These are phyloP conservation scores for Amniataba percoides DNA, from an alignment of 2,797 vertebrate genomes.

Conservation along the genomic window DNA sequence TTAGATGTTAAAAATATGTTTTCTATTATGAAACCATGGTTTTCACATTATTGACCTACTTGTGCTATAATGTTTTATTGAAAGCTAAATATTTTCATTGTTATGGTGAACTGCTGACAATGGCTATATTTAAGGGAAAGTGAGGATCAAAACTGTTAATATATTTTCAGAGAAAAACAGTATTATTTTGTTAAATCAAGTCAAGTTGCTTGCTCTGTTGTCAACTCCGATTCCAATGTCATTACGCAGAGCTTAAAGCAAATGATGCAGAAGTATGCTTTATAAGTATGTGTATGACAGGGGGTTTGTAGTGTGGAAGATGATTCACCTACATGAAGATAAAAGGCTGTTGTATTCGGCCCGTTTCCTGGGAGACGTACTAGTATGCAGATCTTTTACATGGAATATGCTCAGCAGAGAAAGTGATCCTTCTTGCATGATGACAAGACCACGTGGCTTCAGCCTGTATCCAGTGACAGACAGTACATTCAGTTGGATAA, in stretches of 20 bases:
- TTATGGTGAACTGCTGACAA: slow-evolving; percentile 84
- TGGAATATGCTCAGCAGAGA: slow-evolving; percentile 59
- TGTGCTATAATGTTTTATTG: slow-evolving; percentile 83
- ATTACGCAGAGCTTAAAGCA: slow-evolving; percentile 85
- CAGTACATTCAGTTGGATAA: slow-evolving; percentile 61
- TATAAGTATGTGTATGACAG: slow-evolving; percentile 86
- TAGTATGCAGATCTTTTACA: slow-evolving; percentile 78
- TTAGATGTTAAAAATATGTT: slow-evolving; percentile 86
- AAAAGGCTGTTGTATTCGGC: slow-evolving; percentile 52
- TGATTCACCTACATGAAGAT: slow-evolving; percentile 53
- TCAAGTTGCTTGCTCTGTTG: slow-evolving; percentile 89
- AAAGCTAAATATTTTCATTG: slow-evolving; percentile 87
- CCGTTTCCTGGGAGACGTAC: slow-evolving; percentile 64
- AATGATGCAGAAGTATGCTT: slow-evolving; percentile 88
- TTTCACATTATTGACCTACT: slow-evolving; percentile 83
- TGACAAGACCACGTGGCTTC: slow-evolving; percentile 55
- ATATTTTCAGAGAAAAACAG: slow-evolving; percentile 90
- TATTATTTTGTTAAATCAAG: slow-evolving; percentile 90
- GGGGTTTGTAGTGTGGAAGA: slow-evolving; percentile 64
- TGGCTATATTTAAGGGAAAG: slow-evolving; percentile 84
- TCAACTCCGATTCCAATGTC: slow-evolving; percentile 83
- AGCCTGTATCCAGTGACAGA: slow-evolving; percentile 56
- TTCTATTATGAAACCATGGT: slow-evolving; percentile 84
- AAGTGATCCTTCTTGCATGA: slow-evolving; percentile 65
- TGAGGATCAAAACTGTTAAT: slow-evolving; percentile 83